A percentile compares a stretch with the other conserved stretches of the same genome.
phyloP scores from a whole-genome alignment of 2,797 vertebrate species.

The Semotilus atromaculatus region DNA sequence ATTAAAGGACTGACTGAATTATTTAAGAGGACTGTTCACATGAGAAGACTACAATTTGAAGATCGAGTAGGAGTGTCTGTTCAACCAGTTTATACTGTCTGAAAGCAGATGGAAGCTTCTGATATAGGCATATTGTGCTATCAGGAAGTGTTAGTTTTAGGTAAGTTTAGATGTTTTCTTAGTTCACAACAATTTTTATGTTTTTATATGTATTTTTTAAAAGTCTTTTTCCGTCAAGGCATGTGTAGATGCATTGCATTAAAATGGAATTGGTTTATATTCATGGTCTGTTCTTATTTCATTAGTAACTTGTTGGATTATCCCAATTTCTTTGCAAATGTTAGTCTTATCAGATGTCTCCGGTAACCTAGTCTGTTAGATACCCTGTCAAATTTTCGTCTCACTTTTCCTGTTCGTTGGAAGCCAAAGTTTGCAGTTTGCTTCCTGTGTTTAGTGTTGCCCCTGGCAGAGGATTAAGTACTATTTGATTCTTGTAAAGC shows the following conservation, averaged over 20 bases:
- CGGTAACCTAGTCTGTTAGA: conserved; percentile 11
- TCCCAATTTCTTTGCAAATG: background rate
- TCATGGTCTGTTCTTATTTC: background rate
- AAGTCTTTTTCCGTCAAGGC: background rate
- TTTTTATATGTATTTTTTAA: background rate
- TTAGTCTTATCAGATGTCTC: background rate
- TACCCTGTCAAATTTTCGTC: conserved; percentile 24
- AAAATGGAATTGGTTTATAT: background rate
- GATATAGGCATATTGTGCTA: background rate
- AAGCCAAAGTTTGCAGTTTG: conserved; percentile 27
- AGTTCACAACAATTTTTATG: background rate
- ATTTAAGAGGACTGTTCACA: conserved; percentile 73
- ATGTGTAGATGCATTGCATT: background rate
- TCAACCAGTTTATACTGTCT: conserved; percentile 31
- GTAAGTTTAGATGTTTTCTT: conserved; percentile 3
- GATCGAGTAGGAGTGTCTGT: conserved; percentile 36
- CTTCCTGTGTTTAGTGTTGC: conserved; percentile 25
- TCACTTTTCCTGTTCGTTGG: conserved; percentile 33
- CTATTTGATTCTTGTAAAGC: no score
- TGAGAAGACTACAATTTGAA: conserved; percentile 61
- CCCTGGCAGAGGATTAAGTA: conserved; percentile 9
- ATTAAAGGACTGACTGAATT: conserved; percentile 68
- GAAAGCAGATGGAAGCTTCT: background rate
- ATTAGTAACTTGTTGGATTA: background rate
- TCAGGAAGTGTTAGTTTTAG: background rate